A percentile compares a stretch with the other conserved stretches of the same genome.
Conservation (phyloP, 2,888 invertebrate species). For the Drosophila subsilvestris region DNA sequence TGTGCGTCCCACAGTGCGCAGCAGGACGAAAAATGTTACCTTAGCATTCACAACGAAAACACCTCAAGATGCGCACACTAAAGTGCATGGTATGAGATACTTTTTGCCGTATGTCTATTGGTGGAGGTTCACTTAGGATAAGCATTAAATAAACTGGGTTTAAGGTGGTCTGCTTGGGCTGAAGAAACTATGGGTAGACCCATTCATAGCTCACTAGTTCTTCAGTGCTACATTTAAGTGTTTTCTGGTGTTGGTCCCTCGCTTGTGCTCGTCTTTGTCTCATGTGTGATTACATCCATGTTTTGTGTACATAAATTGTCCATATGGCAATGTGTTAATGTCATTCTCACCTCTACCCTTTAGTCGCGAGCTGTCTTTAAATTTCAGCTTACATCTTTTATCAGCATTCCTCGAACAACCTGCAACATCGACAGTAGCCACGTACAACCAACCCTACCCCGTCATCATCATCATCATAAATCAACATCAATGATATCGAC, state of each 20-base stretch:
- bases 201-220: background rate
- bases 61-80: conserved; percentile 50
- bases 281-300: background rate
- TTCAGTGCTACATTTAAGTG: background rate
- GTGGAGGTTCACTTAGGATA: background rate
- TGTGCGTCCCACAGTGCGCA: conserved; percentile 10
- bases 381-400: conserved; percentile 59
- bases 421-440: conserved; percentile 27
- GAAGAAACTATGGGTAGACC: background rate
- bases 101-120: background rate
- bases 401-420: conserved; percentile 42
- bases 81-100: conserved; percentile 53
- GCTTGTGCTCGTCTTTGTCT: background rate
- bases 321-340: conserved; percentile 38
- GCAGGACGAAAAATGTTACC: conserved; percentile 7
- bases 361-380: conserved; percentile 23
- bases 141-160: background rate
- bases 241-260: background rate
- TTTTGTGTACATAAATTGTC: background rate
- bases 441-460: background rate
- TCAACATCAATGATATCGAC: conserved; percentile 79
- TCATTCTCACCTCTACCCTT: conserved; percentile 29
- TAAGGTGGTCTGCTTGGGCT: too few relatives aligned
- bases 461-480: conserved; percentile 72
- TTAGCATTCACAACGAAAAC: conserved; percentile 14